Base-by-base conservation (phyloP, 2,888 invertebrate genomes). In the Drosophila leonis region DNA sequence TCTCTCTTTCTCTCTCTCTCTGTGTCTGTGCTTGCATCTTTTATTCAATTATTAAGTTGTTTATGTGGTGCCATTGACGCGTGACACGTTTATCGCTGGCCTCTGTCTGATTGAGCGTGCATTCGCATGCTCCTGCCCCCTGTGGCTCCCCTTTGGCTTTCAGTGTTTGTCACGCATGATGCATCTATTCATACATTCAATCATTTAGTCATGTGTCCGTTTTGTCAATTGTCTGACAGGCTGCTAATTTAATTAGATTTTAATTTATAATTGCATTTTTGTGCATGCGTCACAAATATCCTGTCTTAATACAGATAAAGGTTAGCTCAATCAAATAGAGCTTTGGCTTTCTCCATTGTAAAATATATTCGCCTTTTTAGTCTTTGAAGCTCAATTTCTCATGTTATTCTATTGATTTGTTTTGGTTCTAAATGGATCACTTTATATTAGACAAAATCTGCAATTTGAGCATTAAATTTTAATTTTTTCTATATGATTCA, bases 221-320 rank as follows among this genome's bases (percentile, higher is more conserved):
- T 69, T 78, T 85, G 81, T 79, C 76, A 79, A 79, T 81, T 85
- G 72, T 65, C 76, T 63, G 72, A 35, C 69, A 57, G 63, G 62
- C 81, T 70, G 77, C 80, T 85, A 86, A 88, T 86, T 86, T 88
- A 88, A 86, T 86, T 86, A 83, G 83, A 85, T 86, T 88, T 85
- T 71, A 85, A 85, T 86, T 80, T 82, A 83, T 88, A 80, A 86
- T 86, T 82, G 68, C 68, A 61, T 56, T 62, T 66, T 73, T 55
- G 64, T 61, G 49, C 70, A 49, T 61, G 57, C 66, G n/a, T 65
- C 62, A 63, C 65, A 46, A 37, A 75, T 63, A 60, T 62, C 18
- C 72, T 55, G 24, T 20, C 13, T 35, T 35, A 15, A 35, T 4
- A 15, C 5, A 9, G 31, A 31, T 18, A 31, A 10, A 18, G 31